Base-by-base conservation (phyloP, 2,888 invertebrate species). In the Sesia bembeciformis region DNA sequence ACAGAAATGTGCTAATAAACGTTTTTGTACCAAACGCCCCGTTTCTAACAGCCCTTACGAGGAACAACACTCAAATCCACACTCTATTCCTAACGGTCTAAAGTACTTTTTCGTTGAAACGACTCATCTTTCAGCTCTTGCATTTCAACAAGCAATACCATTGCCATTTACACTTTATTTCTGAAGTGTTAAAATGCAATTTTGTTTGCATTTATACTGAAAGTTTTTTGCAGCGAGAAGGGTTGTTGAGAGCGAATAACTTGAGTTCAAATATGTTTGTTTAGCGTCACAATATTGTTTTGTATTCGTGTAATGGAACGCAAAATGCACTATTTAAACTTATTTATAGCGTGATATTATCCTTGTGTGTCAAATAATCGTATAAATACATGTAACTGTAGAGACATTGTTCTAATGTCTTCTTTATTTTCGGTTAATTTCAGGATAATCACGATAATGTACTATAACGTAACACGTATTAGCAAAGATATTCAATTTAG, bases 1-100 rank as follows among this genome's bases (percentile, higher is more conserved):
- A 69, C 71, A 71, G 70, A 72, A 81, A 83, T 77, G 81, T 72
- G 78, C 81, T 84, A 83, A 84, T 84, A 84, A 84, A 84, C 80
- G 81, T 79, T 84, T 82, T 80, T 78, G 70, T 76, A 68, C 71
- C 63, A 63, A 66, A 64, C 65, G 58, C 66, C 64, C 68, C 69
- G 67, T 65, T 63, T 68, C 61, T 54, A 53, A 56, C 68, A 67
- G 68, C 74, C 74, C 63, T 65, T 59, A 56, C 5, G 5, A 3
- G 49, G 41, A n/a, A 3, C 52, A 53, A 7, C 56, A 61, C 6
- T 39, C 23, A 23, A 23, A 23, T 23, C 23, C 23, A 23, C 23
- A 23, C 23, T 23, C 23, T 23, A 23, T 23, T 23, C 23, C 23
- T 2, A 23, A 23, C 23, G 23, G 6, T 1, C 42, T 42, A 42